A percentile compares a stretch with the other conserved stretches of the same genome.
phyloP scores from a whole-genome alignment of 2,888 invertebrate genomes.

The Aleiodes leptofemur region DNA sequence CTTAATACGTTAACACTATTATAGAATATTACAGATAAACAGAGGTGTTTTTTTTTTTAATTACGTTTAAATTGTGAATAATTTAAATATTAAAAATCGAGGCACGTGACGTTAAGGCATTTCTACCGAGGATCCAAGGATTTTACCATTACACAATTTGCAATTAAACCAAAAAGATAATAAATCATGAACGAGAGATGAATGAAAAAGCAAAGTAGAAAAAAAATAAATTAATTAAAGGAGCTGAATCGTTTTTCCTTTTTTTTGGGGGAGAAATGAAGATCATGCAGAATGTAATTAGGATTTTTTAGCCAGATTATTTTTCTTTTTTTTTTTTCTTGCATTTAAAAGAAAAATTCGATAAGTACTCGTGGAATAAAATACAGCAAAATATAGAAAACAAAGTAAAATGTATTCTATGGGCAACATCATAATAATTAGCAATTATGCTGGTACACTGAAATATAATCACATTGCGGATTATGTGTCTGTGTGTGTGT shows the following conservation, averaged over 20 bases:
- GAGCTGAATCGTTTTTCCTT: constrained; percentile 14
- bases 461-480: constrained; percentile 72
- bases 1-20: constrained; percentile 44
- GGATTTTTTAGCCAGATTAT: not conserved
- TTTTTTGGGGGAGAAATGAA: not conserved
- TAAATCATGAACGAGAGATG: not conserved
- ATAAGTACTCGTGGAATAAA: constrained; percentile 56
- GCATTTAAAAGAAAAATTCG: not conserved
- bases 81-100: constrained; percentile 69
- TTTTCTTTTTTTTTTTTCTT: constrained; percentile 14
- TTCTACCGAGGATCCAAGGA: constrained; percentile 64
- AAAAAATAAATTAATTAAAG: constrained; percentile 22
- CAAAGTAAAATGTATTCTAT: constrained; percentile 75
- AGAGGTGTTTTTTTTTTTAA: constrained; percentile 42
- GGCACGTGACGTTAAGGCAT: constrained; percentile 72
- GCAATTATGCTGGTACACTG: constrained; percentile 74
- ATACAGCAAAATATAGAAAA: constrained; percentile 71
- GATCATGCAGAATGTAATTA: constrained; percentile 20
- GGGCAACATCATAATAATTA: constrained; percentile 72
- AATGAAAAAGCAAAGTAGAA: not conserved
- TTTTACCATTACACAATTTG: constrained; percentile 24
- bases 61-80: constrained; percentile 59
- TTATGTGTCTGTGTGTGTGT: constrained; percentile 44
- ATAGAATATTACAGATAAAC: constrained; percentile 63
- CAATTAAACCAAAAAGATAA: constrained; percentile 10